These are phyloP conservation scores for Capitulum mitella DNA, from an alignment of 2,888 invertebrate species.

Conservation along the genomic window DNA sequence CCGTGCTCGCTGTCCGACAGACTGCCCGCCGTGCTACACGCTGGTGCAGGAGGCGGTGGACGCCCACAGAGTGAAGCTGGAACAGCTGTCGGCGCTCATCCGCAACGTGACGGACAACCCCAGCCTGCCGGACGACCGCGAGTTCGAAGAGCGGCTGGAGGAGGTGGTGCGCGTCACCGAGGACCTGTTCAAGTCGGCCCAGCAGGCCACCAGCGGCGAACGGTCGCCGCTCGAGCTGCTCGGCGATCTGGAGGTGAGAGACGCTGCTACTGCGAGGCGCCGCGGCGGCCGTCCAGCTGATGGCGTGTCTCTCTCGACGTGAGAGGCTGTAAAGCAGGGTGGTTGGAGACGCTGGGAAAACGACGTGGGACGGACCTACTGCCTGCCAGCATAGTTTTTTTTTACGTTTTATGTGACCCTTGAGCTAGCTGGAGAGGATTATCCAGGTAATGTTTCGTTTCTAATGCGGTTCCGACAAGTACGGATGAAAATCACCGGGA, in stretches of 20 bases:
- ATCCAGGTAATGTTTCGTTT: too few species aligned
- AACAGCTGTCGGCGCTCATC: conserved; percentile 64
- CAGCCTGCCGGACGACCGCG: conserved; percentile 78
- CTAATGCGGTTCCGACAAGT: too few species aligned
- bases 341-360: too few species aligned
- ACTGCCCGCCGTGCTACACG: conserved; percentile 93
- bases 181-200: conserved; percentile 64
- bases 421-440: too few species aligned
- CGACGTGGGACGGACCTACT: too few species aligned
- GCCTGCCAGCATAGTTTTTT: too few species aligned
- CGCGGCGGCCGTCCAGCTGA: neutral
- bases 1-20: conserved; percentile 43
- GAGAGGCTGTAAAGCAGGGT: too few species aligned
- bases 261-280: neutral
- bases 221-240: neutral
- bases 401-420: too few species aligned
- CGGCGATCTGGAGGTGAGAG: neutral
- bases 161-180: conserved; percentile 69
- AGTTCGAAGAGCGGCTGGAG: conserved; percentile 76
- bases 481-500: too few species aligned
- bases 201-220: conserved; percentile 39
- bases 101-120: conserved; percentile 88
- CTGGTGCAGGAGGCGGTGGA: conserved; percentile 81
- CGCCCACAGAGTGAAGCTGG: conserved; percentile 63
- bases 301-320: too few species aligned